Base-by-base conservation (phyloP, 2,888 invertebrate genomes). In the Xiphydria camelus region DNA sequence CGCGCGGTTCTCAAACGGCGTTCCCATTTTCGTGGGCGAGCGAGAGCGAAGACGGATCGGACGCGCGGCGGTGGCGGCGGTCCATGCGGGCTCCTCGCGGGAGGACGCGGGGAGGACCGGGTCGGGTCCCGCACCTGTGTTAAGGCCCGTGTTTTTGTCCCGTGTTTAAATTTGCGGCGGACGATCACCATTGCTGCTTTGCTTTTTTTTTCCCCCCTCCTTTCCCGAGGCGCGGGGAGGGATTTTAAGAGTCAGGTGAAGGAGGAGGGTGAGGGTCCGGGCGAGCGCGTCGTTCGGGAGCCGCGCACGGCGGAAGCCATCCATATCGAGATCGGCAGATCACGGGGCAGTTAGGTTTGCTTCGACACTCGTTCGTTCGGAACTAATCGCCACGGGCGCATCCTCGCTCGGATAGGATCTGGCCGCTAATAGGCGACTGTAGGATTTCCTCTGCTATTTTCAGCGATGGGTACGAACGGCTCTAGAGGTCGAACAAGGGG, bases 351-450 rank as follows among this genome's bases (percentile, higher is more conserved):
- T 52, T 46, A 29, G 29, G 29, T 52, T 52, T 46, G 55, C 47
- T 48, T 48, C 48, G 52, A 52, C 49, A 29, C 29, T 29, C 29
- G 47, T 45, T 51, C 46, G 46, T 47, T 53, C 48, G 53, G 51
- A 53, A 53, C 53, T 53, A 56, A 53, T 56, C 50, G 53, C 42
- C 45, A 41, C 38, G 45, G 43, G 48, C 50, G 44, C 43, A 51
- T 51, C 45, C 44, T 53, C 46, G 36, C 22, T 37, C 43, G 48
- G 49, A 48, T 48, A 47, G 43, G 39, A 56, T 49, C 47, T 45
- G 23, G 38, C 42, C 41, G 49, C 49, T 52, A 51, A 57, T 51
- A 34, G 51, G 39, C 47, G 43, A 49, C 49, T 45, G 43, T 34
- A 38, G 43, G 41, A 38, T 48, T 47, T 48, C 47, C 41, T 52